These are phyloP conservation scores for Chaitophorus viminalis DNA, from an alignment of 2,888 invertebrate genomes.

Conservation along the genomic window DNA sequence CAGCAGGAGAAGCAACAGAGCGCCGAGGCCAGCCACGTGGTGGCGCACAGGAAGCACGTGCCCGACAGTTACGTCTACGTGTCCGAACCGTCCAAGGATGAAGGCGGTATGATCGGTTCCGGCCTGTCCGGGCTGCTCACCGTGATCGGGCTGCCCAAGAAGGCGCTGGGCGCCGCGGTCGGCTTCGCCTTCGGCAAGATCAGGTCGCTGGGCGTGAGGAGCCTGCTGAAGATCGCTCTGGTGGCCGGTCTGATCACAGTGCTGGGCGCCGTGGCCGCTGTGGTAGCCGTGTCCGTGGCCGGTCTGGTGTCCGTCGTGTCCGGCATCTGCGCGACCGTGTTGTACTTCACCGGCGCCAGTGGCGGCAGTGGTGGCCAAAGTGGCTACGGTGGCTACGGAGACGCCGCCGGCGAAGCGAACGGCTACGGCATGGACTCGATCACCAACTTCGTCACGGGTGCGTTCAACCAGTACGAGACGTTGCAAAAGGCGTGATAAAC, in stretches of 20 bases:
- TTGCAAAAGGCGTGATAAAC: not conserved
- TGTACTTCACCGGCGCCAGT: not conserved
- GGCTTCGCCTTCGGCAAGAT: not conserved
- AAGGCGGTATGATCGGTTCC: not conserved
- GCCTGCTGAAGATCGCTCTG: not conserved
- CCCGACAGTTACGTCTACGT: slow-evolving; percentile 11
- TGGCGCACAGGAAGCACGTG: not conserved
- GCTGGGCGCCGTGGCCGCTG: slow-evolving; percentile 31
- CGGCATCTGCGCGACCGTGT: slow-evolving; percentile 18
- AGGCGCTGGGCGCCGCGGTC: not conserved
- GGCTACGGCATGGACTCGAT: not conserved
- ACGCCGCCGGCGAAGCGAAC: not conserved
- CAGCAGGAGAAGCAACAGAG: not conserved
- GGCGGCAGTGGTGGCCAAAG: not conserved
- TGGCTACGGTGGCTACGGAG: not conserved
- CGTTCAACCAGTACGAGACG: slow-evolving; percentile 20
- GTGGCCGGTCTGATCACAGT: slow-evolving; percentile 21
- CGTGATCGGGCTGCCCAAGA: slow-evolving; percentile 1
- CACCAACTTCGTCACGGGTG: slow-evolving; percentile 2
- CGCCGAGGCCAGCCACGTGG: not conserved
- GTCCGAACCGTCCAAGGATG: not conserved
- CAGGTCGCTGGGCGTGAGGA: not conserved
- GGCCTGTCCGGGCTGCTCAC: not conserved
- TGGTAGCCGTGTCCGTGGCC: slow-evolving; percentile 30
- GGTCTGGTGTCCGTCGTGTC: slow-evolving; percentile 39